These are phyloP conservation scores for Ips typographus DNA, from an alignment of 1,140 invertebrate species.

Conservation along the genomic window DNA sequence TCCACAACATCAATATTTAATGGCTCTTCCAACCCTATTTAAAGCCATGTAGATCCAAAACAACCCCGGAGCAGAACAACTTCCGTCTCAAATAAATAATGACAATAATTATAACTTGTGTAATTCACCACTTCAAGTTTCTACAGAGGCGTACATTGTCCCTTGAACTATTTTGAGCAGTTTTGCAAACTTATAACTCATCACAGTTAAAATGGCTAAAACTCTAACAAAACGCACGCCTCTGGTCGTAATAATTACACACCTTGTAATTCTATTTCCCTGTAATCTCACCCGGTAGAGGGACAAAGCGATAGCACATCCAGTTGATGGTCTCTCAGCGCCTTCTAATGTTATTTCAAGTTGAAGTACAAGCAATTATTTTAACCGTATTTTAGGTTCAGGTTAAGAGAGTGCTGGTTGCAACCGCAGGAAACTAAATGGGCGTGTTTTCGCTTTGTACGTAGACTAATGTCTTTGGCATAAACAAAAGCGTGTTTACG, in stretches of 20 bases:
- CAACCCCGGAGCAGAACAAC: slow-evolving; percentile 11
- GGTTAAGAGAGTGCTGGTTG: not conserved
- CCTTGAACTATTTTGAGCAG: too few relatives aligned
- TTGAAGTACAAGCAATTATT: slow-evolving; percentile 10
- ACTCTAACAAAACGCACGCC: not conserved
- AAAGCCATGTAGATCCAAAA: slow-evolving; percentile 19
- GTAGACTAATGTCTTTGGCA: too few relatives aligned
- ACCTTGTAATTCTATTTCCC: slow-evolving; percentile 6
- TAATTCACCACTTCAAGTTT: slow-evolving; percentile 3
- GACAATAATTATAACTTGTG: slow-evolving; percentile 26
- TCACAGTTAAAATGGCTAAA: too few relatives aligned
- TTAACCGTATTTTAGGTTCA: slow-evolving; percentile 1
- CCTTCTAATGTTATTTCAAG: slow-evolving; percentile 12
- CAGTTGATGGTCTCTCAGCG: slow-evolving; percentile 13
- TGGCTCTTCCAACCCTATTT: slow-evolving; percentile 13
- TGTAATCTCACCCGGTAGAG: not conserved
- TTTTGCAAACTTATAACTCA: too few relatives aligned
- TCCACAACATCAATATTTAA: slow-evolving; percentile 22
- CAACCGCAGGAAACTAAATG: not conserved
- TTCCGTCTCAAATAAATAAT: slow-evolving; percentile 21
- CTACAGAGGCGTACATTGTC: not conserved
- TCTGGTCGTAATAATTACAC: slow-evolving; percentile 4
- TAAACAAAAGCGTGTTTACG: too few relatives aligned
- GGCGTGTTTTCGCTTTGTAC: not conserved
- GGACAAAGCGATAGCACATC: slow-evolving; percentile 13